phyloP scores from a whole-genome alignment of 2,113 vertebrate species.

The Corvus moneduloides region DNA sequence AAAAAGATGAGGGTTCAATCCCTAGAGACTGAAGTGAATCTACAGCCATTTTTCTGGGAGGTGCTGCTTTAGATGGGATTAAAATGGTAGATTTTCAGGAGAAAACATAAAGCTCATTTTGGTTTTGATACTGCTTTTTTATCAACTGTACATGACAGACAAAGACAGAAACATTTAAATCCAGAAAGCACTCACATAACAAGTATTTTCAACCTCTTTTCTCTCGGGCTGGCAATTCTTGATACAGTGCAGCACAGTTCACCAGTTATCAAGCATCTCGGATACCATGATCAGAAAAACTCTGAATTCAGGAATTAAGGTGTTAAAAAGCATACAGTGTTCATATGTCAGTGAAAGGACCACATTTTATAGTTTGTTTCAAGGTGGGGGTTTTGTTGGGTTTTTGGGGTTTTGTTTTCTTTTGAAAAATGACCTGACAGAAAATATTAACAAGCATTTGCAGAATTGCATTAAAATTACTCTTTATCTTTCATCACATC shows the following conservation, averaged over 20 bases:
- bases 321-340: background rate
- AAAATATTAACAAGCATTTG: background rate
- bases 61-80: background rate
- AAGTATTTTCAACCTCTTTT: background rate
- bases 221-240: background rate
- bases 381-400: background rate
- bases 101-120: background rate
- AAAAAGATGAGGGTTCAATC: background rate
- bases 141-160: background rate
- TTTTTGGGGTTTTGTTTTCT: background rate
- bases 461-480: background rate
- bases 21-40: background rate
- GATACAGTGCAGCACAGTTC: background rate
- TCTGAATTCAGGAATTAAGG: background rate
- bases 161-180: background rate
- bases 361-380: background rate
- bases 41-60: background rate
- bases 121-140: background rate
- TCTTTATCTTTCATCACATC: conserved; percentile 7
- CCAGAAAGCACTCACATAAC: background rate
- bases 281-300: background rate
- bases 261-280: background rate
- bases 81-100: background rate
- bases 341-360: background rate
- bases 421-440: conserved; percentile 30